Evolutionary conservation across 2,797 vertebrate species (phyloP).

Genomic region (Chloroceryle amazona): DNA sequence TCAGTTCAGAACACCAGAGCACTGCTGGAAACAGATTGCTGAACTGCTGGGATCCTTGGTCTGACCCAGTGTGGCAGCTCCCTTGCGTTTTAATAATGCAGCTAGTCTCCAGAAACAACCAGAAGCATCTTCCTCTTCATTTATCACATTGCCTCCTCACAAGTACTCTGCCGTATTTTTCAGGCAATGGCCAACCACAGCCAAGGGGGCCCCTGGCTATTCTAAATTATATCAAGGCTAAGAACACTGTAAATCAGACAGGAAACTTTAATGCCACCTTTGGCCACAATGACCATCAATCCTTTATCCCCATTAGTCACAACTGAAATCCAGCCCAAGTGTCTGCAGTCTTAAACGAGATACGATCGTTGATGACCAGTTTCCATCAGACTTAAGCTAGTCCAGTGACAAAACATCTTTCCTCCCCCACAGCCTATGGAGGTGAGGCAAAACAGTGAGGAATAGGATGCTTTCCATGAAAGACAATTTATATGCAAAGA

Average conservation of each 20-base stretch:
- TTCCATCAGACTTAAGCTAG: slow-evolving; percentile 1
- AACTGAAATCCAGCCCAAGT: not conserved
- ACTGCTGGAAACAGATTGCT: not conserved
- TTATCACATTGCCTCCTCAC: not conserved
- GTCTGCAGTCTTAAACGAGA: not conserved
- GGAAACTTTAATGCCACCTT: not conserved
- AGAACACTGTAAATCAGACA: slow-evolving; percentile 5
- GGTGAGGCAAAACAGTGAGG: not conserved
- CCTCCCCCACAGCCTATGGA: not conserved
- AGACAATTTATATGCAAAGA: slow-evolving; percentile 41
- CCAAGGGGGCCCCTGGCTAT: not conserved
- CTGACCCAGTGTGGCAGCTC: not conserved
- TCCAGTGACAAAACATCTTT: not conserved
- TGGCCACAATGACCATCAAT: not conserved
- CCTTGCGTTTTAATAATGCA: not conserved
- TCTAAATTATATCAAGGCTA: slow-evolving; percentile 17
- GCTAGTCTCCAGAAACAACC: not conserved
- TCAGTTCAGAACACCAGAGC: not conserved
- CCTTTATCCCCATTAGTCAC: not conserved
- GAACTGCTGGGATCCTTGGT: not conserved
- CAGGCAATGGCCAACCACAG: not conserved
- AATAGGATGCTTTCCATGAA: slow-evolving; percentile 12
- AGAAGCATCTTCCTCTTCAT: not conserved
- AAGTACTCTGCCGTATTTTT: not conserved
- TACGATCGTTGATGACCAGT: not conserved